phyloP scores from a whole-genome alignment of 2,113 vertebrate genomes.

The Laticauda laticaudata region DNA sequence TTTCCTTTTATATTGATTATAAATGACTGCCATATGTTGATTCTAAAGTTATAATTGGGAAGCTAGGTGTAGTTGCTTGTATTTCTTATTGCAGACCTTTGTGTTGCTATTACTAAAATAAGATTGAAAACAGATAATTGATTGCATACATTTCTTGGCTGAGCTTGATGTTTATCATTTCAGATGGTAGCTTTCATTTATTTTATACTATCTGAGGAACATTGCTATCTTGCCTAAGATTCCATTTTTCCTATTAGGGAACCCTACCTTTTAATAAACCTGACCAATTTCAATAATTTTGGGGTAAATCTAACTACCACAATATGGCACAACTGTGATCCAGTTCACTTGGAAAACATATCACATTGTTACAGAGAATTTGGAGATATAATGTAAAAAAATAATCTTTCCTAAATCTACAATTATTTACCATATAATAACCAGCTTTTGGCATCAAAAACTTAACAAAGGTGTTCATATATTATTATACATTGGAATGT shows the following conservation, averaged over 20 bases:
- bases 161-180: neutral
- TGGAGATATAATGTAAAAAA: neutral
- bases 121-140: neutral
- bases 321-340: neutral
- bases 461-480: neutral
- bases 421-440: neutral
- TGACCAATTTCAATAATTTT: neutral
- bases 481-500: neutral
- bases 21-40: constrained; percentile 43
- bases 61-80: neutral
- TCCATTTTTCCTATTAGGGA: neutral
- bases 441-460: neutral
- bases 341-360: neutral
- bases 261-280: neutral
- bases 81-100: constrained; percentile 4
- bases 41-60: neutral
- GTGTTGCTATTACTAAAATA: neutral
- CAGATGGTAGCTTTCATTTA: neutral
- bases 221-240: neutral
- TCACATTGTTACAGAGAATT: neutral
- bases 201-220: neutral
- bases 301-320: neutral
- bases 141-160: neutral
- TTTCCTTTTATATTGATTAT: constrained; percentile 57
- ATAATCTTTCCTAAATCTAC: neutral